A percentile compares a stretch with the other conserved stretches of the same genome.
Evolutionary conservation across 2,113 vertebrate species (phyloP).

Genomic region (Neotragus pygmaeus): DNA sequence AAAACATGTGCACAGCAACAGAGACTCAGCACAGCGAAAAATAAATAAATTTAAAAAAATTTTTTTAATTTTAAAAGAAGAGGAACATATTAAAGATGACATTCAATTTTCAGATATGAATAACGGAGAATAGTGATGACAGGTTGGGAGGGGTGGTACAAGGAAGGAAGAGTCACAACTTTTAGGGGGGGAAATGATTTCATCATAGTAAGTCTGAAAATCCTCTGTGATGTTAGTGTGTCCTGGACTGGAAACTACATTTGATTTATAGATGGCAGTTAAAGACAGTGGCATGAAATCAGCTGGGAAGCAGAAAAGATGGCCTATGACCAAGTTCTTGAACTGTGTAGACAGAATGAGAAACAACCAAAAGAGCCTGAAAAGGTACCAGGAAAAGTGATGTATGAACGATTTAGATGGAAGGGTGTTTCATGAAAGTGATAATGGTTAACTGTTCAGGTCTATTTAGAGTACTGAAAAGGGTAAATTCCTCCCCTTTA

Average conservation of each 20-base stretch:
- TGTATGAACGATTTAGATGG: neutral
- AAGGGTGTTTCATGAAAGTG: neutral
- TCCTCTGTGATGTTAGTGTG: neutral
- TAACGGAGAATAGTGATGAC: neutral
- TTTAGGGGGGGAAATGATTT: neutral
- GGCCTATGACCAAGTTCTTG: neutral
- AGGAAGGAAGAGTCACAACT: neutral
- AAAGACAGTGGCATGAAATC: neutral
- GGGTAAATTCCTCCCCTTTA: neutral
- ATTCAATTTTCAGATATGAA: neutral
- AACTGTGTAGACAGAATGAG: neutral
- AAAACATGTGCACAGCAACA: neutral
- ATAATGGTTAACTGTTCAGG: neutral
- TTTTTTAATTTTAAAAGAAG: neutral
- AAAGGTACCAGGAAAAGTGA: neutral
- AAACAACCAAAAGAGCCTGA: neutral
- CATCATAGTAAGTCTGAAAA: neutral
- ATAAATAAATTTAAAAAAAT: rapidly evolving
- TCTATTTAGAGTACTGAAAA: neutral
- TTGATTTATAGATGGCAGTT: neutral
- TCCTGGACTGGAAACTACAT: neutral
- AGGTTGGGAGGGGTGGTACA: neutral
- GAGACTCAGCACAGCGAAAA: neutral
- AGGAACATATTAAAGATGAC: neutral
- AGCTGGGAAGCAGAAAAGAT: neutral